A percentile compares a stretch with the other conserved stretches of the same genome.
These are phyloP conservation scores for Synanthedon myopaeformis DNA, from an alignment of 2,888 invertebrate genomes.

Conservation along the genomic window DNA sequence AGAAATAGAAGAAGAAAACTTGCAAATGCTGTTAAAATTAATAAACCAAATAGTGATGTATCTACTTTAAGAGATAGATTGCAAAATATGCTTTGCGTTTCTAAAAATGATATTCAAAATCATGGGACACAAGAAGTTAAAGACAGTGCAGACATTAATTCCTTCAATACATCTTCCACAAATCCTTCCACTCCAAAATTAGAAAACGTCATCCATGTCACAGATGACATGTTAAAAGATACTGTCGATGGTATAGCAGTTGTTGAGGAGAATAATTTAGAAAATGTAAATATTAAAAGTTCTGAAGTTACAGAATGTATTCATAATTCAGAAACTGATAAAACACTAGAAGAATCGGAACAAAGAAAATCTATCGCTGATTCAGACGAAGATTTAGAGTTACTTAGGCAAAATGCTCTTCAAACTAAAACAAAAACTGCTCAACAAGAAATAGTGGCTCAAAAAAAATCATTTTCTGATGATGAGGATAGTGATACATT, in stretches of 20 bases:
- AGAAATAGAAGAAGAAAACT: constrained; percentile 58
- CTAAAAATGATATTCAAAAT: constrained; percentile 15
- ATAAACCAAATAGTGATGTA: constrained; percentile 34
- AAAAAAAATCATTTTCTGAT: constrained; percentile 25
- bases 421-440: constrained; percentile 43
- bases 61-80: constrained; percentile 49
- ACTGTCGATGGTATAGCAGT: constrained; percentile 23
- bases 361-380: constrained; percentile 20
- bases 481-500: constrained; percentile 73
- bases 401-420: constrained; percentile 52
- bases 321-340: constrained; percentile 5
- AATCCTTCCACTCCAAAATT: neutral
- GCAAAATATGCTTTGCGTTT: constrained; percentile 43
- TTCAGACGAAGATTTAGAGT: constrained; percentile 62
- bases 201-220: neutral
- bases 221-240: constrained; percentile 24
- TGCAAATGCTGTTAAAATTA: constrained; percentile 66
- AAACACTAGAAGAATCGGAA: constrained; percentile 7
- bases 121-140: constrained; percentile 10
- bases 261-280: constrained; percentile 15
- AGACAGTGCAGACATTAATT: constrained; percentile 1
- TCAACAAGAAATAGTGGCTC: constrained; percentile 8
- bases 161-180: neutral
- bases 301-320: too few species aligned
- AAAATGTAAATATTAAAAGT: constrained; percentile 10